Evolutionary conservation across 2,797 vertebrate species (phyloP).

Genomic region (Botia kubotai): DNA sequence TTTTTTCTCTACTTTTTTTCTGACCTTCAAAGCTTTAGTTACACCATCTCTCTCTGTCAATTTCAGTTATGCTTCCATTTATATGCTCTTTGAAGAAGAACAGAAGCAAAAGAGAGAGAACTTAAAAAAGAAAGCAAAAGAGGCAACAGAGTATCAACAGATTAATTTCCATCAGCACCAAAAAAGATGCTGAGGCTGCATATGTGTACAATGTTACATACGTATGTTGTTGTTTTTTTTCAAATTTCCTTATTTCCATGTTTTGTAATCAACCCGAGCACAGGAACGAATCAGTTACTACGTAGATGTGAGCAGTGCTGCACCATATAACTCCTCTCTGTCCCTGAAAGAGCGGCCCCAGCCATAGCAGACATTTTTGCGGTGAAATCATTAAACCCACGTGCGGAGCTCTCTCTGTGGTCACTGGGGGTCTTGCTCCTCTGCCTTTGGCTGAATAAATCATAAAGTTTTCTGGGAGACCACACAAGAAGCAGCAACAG

Average conservation of each 20-base stretch:
- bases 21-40: slow-evolving; percentile 70
- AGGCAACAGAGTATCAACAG: slow-evolving; percentile 35
- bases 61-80: slow-evolving; percentile 70
- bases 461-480: slow-evolving; percentile 98
- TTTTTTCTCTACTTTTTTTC: not conserved
- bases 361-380: slow-evolving; percentile 99
- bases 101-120: slow-evolving; percentile 6
- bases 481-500: slow-evolving; percentile 93
- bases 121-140: slow-evolving; percentile 46
- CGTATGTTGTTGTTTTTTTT: not conserved
- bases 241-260: slow-evolving; percentile 23
- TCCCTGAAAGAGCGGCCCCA: slow-evolving; percentile 76
- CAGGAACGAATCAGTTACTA: slow-evolving; percentile 38
- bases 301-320: slow-evolving; percentile 30
- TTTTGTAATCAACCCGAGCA: slow-evolving; percentile 27
- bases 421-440: slow-evolving; percentile 99
- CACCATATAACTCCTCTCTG: slow-evolving; percentile 8
- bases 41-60: slow-evolving; percentile 73
- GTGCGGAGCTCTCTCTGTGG: slow-evolving; percentile 99
- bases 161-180: slow-evolving; percentile 38
- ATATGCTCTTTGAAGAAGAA: slow-evolving; percentile 62
- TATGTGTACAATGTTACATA: not conserved
- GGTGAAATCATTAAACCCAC: slow-evolving; percentile 99
- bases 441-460: slow-evolving; percentile 99
- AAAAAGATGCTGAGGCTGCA: slow-evolving; percentile 18